Conservation (phyloP, 2,113 vertebrate species). For the Mastomys natalensis region DNA sequence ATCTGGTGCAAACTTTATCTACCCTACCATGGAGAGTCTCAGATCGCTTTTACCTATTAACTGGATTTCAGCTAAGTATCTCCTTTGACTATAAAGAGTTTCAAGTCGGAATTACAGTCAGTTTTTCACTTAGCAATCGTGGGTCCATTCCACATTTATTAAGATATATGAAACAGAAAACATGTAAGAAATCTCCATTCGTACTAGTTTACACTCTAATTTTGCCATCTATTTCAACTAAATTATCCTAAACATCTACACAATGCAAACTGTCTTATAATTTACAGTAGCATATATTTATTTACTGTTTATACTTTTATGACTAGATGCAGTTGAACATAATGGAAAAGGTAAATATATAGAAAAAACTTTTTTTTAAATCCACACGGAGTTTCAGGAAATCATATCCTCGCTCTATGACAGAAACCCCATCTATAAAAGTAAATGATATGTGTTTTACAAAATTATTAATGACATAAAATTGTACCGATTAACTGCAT, state of each 20-base stretch:
- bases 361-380: background rate
- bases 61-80: background rate
- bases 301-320: background rate
- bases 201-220: background rate
- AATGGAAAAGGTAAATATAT: background rate
- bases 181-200: background rate
- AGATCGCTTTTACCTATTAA: background rate
- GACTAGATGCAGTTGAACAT: background rate
- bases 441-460: background rate
- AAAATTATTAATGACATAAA: background rate
- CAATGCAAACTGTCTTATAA: background rate
- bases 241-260: background rate
- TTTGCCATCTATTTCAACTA: background rate
- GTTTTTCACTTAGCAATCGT: background rate
- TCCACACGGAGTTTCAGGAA: background rate
- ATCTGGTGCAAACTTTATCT: background rate
- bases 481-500: background rate
- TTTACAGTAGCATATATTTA: background rate
- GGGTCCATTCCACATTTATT: background rate
- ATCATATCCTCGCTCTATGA: background rate
- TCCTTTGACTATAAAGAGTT: background rate
- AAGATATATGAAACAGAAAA: background rate
- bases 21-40: background rate
- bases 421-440: background rate
- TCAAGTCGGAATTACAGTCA: background rate